A percentile compares a stretch with the other conserved stretches of the same genome.
phyloP scores from a whole-genome alignment of 1,140 invertebrate species.

The Drosophila paulistorum region DNA sequence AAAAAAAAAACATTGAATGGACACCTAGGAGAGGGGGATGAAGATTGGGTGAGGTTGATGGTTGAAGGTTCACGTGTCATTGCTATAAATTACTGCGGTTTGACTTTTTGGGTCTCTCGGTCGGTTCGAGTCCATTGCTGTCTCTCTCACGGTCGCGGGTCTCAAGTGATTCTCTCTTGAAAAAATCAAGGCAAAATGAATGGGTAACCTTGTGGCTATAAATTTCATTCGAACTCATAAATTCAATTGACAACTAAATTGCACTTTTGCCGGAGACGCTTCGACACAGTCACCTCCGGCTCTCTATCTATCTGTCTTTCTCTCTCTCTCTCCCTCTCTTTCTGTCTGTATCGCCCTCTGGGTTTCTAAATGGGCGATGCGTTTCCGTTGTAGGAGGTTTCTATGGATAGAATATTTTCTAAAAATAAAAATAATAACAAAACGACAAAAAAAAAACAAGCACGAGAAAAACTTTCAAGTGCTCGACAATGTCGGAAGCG shows the following conservation, averaged over 20 bases:
- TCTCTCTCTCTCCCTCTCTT: not conserved
- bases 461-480: constrained; percentile 70
- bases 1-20: not conserved
- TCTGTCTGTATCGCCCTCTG: not conserved
- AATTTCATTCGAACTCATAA: constrained; percentile 73
- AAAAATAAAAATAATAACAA: constrained; percentile 9
- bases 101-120: constrained; percentile 64
- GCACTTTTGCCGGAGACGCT: constrained; percentile 79
- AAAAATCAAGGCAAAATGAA: constrained; percentile 22
- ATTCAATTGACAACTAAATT: constrained; percentile 83
- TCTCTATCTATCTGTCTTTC: constrained; percentile 14
- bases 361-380: constrained; percentile 46
- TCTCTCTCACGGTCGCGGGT: constrained; percentile 36
- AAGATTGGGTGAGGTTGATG: constrained; percentile 38
- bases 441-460: not conserved
- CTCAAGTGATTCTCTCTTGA: constrained; percentile 64
- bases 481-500: constrained; percentile 73
- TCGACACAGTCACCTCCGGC: constrained; percentile 82
- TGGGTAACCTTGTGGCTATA: constrained; percentile 44
- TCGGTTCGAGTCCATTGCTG: constrained; percentile 19
- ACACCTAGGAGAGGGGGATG: not conserved
- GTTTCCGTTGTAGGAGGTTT: constrained; percentile 60
- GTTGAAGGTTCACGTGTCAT: constrained; percentile 66
- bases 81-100: constrained; percentile 77
- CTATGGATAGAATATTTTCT: constrained; percentile 11